A percentile compares a stretch with the other conserved stretches of the same genome.
Conservation (phyloP, 2,797 vertebrate genomes). For the Manis javanica region DNA sequence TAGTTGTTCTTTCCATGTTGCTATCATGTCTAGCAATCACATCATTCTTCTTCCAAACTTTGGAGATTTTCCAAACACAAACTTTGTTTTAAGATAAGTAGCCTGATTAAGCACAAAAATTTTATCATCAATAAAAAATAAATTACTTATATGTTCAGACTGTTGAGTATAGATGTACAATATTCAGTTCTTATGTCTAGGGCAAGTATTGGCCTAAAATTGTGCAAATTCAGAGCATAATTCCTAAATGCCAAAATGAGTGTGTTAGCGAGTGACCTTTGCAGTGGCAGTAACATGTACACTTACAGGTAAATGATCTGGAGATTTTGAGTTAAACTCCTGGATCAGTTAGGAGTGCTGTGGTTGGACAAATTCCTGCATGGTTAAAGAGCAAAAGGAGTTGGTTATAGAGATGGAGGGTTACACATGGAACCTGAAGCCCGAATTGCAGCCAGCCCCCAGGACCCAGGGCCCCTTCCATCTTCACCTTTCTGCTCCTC, state of each 20-base stretch:
- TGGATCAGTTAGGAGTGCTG: background rate
- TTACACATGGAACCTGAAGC: too few species aligned
- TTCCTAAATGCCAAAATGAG: background rate
- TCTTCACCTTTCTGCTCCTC: background rate
- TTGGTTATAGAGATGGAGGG: background rate
- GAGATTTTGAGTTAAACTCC: background rate
- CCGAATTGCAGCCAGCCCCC: background rate
- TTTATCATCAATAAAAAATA: background rate
- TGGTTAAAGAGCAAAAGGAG: background rate
- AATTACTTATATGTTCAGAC: background rate
- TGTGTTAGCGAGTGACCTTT: background rate
- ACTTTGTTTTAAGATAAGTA: background rate
- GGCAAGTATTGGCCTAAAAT: background rate
- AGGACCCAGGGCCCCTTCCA: background rate
- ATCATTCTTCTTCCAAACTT: background rate
- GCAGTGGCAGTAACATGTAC: background rate
- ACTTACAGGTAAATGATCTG: background rate
- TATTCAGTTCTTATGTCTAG: background rate
- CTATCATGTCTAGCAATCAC: constrained; percentile 3
- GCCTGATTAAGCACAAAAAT: background rate
- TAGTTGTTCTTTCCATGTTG: background rate
- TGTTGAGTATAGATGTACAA: background rate
- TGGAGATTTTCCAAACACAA: background rate
- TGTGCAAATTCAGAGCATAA: background rate
- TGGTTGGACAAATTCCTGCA: background rate